Evolutionary conservation across 92 coral and sea anemone species (phyloP), one percentile per base, ranked within the genome.

Genomic region (Porites divaricata): DNA sequence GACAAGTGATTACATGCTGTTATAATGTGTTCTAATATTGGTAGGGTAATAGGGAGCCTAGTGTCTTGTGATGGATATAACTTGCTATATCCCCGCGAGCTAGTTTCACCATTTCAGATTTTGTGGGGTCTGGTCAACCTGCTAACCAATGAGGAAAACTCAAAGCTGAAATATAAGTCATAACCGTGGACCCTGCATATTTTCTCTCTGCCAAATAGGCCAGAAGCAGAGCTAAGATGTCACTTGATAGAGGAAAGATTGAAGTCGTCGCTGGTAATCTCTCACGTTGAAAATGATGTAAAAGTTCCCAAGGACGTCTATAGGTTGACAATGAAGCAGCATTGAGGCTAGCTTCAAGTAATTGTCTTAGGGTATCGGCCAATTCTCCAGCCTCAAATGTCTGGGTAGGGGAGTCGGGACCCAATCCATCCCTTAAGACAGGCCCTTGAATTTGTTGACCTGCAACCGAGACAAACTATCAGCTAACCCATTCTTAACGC

Each of bases 1-100:
- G 8, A 3, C 0, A 65, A 50, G 20, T 81, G 73, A 7, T 54
- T 13, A 68, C 67, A 87, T 9, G 86, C 81, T 13, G 54, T 20
- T 24, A 87, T 48, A 12, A 85, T 65, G 15, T 66, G 68, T 28
- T 85, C 78, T 5, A 85, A 72, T 25, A 89, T 74, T 9, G 92
- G 92, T 19, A 89, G 65, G 6, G 87, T 80, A 16, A 85, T 85
- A 16, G 89, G 93, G 3, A 89, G 75, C 7, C 93, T 62, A 8
- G 83, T 28, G n/a, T n/a, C n/a, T n/a, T n/a, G n/a, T n/a, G n/a
- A n/a, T n/a, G n/a, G n/a, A n/a, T n/a, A n/a, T n/a, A 80, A 16
- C 67, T 80, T 80, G 7, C 41, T 48, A 72, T 84, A 57, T 9
- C 63, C 63, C 4, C 63, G 63, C 19, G 63, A n/a, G 88, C 81